These are phyloP conservation scores for Delichon dasypus DNA, from an alignment of 2,797 vertebrate genomes.

Conservation along the genomic window DNA sequence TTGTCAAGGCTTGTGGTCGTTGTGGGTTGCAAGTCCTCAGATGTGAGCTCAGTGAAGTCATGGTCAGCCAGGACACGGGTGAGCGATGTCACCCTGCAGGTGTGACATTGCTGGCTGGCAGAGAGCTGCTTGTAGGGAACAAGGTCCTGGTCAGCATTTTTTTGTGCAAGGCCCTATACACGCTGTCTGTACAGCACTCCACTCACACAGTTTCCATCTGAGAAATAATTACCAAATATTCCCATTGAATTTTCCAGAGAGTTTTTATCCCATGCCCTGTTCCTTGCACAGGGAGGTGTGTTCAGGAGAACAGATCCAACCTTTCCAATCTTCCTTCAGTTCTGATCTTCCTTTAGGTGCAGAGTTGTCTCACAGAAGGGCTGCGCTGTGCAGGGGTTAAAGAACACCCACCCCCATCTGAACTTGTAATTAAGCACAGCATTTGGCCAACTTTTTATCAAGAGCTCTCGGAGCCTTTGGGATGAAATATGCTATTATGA, in stretches of 20 bases:
- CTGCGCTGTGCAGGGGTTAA: background rate
- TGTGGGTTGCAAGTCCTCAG: background rate
- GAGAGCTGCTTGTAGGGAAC: background rate
- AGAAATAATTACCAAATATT: background rate
- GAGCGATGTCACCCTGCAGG: background rate
- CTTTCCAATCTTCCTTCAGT: background rate
- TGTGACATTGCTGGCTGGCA: background rate
- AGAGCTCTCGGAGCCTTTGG: constrained; percentile 1
- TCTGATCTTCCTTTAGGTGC: background rate
- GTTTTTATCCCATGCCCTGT: background rate
- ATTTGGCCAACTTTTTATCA: background rate
- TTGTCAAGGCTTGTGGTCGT: background rate
- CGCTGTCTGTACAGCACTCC: background rate
- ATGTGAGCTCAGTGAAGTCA: background rate
- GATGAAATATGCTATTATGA: constrained; percentile 22
- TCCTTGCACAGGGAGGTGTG: background rate
- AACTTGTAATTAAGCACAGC: constrained; percentile 12
- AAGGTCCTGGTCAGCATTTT: background rate
- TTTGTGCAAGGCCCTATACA: no score
- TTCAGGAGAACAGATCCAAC: background rate
- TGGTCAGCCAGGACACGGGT: background rate
- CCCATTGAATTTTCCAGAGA: background rate
- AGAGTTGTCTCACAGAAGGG: background rate
- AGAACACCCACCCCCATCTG: background rate
- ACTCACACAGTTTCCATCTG: background rate